Evolutionary conservation across 2,888 invertebrate genomes (phyloP).

Genomic region (Synanthedon formicaeformis): DNA sequence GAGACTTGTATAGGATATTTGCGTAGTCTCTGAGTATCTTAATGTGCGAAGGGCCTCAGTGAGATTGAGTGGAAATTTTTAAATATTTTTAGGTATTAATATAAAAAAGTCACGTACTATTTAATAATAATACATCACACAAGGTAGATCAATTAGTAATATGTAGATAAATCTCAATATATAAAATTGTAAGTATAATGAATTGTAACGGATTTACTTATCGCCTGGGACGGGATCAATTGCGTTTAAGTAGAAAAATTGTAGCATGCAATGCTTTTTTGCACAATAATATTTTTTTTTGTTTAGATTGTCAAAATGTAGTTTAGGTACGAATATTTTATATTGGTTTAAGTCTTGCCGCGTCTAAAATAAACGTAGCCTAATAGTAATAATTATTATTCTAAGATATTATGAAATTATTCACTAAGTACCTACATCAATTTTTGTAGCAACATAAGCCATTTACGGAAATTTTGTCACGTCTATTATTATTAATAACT

Average conservation of each 20-base stretch:
- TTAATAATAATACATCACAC: background rate
- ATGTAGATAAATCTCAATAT: background rate
- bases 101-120: background rate
- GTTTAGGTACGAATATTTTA: no score
- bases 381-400: no score
- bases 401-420: no score
- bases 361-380: no score
- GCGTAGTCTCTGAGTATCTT: no score
- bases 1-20: no score
- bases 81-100: background rate
- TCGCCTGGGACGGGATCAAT: constrained; percentile 67
- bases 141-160: constrained; percentile 6
- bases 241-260: constrained; percentile 55
- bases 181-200: constrained; percentile 2
- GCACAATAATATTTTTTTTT: constrained; percentile 10
- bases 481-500: no score
- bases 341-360: no score
- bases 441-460: no score
- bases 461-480: no score
- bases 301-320: no score
- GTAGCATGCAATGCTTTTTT: constrained; percentile 19
- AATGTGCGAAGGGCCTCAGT: background rate
- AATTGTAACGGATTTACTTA: constrained; percentile 13
- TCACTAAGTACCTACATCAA: no score
- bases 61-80: background rate